phyloP scores from a whole-genome alignment of 2,113 vertebrate species.

The Nothoprocta pentlandii region DNA sequence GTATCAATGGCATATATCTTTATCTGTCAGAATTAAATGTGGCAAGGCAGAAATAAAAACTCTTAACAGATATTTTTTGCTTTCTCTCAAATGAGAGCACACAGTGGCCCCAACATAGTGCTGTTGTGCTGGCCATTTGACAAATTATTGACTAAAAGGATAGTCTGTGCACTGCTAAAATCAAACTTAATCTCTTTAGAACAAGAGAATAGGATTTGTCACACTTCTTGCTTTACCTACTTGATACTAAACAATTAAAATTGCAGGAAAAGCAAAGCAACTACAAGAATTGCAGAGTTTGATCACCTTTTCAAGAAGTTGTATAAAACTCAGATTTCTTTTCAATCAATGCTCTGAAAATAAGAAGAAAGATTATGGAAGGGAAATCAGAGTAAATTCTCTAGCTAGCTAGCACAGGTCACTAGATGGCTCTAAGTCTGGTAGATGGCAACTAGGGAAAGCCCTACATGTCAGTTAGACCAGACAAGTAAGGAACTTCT shows the following conservation, averaged over 20 bases:
- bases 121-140: neutral
- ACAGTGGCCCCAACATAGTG: neutral
- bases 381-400: neutral
- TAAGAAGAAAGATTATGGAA: neutral
- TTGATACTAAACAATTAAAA: neutral
- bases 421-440: neutral
- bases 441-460: neutral
- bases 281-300: neutral
- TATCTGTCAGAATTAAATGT: neutral
- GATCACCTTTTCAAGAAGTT: neutral
- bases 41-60: neutral
- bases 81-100: neutral
- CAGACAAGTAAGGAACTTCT: accelerated
- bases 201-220: neutral
- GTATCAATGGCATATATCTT: neutral
- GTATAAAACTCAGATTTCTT: neutral
- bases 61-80: neutral
- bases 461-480: neutral
- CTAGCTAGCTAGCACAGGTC: neutral
- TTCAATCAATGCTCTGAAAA: neutral
- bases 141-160: neutral
- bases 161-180: neutral
- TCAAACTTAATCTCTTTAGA: neutral
- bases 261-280: neutral
- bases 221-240: no score